Base-by-base conservation (phyloP, 1,140 invertebrate species). In the Microplitis mediator region DNA sequence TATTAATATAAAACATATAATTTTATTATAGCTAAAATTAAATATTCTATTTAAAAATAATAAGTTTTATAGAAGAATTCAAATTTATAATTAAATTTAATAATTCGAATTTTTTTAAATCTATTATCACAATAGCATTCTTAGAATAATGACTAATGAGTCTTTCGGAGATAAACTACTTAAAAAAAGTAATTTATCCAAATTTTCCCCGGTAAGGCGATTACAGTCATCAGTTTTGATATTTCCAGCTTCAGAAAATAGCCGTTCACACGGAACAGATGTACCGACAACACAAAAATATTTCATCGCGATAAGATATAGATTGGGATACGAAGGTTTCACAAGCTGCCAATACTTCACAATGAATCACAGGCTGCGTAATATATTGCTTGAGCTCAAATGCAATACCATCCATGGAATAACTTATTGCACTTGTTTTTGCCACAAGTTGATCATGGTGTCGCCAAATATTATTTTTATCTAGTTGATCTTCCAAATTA, bases 191-290 rank as follows among this genome's bases (percentile, higher is more conserved):
- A 4, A 39, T 39, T 39, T 39, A 3, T 39, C 0, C 3, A 39
- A 58, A 45, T 71, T 36, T 13, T 56, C 50, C 34, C 74, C 72
- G 4, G 62, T 66, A 6, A 73, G 72, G 23, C 72, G 35, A 56
- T 63, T 76, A 14, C 72, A 31, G 31, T 64, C 45, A 4, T 68
- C 68, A 32, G 56, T 63, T 50, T 73, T 71, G 11, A 73, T 73
- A 11, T 61, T 60, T 11, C 71, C 79, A 45, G 82, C 79, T 75
- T 84, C 79, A 13, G 84, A 86, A 76, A 86, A 86, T 14, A 85
- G 76, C 39, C 82, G 66, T 77, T 86, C 82, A 56, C 77, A 81
- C 51, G 83, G 79, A 6, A 86, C 83, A 50, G 81, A 85, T 31
- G 79, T 85, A 52, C 76, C 83, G 34, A 84, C 80, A 23, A 82